Evolutionary conservation across 1,140 invertebrate genomes (phyloP).

Genomic region (Euwallacea fornicatus): DNA sequence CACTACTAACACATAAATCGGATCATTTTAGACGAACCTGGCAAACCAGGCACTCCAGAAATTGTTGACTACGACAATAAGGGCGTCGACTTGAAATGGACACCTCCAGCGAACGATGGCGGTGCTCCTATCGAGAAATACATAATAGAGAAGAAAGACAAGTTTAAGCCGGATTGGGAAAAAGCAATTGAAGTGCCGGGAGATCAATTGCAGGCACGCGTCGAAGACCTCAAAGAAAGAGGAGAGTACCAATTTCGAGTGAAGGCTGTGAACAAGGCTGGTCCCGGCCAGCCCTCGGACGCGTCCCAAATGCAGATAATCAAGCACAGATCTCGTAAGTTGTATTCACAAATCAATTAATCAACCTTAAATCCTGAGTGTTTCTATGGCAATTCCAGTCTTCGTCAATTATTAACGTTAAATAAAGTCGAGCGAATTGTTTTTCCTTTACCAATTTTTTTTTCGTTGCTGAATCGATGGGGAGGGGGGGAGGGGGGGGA

Average conservation of each 20-base stretch:
- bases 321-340: conserved; percentile 84
- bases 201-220: conserved; percentile 73
- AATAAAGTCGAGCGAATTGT: too few species aligned
- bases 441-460: too few species aligned
- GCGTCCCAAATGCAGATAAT: conserved; percentile 90
- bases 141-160: conserved; percentile 96
- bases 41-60: conserved; percentile 87
- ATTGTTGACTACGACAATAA: conserved; percentile 92
- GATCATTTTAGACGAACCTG: conserved; percentile 66
- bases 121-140: conserved; percentile 96
- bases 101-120: conserved; percentile 86
- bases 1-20: too few species aligned
- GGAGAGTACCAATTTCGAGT: conserved; percentile 95
- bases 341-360: neutral
- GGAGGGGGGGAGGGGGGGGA: too few species aligned
- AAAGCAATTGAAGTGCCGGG: conserved; percentile 79
- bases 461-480: too few species aligned
- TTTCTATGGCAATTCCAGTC: too few species aligned
- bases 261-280: conserved; percentile 95
- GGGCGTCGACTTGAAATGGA: conserved; percentile 93
- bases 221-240: conserved; percentile 86
- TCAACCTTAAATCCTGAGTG: neutral
- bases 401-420: too few species aligned
- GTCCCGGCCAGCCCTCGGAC: conserved; percentile 89
- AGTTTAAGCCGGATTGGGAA: conserved; percentile 77